phyloP scores from a whole-genome alignment of 2,797 vertebrate genomes.

The Gastrophryne carolinensis region DNA sequence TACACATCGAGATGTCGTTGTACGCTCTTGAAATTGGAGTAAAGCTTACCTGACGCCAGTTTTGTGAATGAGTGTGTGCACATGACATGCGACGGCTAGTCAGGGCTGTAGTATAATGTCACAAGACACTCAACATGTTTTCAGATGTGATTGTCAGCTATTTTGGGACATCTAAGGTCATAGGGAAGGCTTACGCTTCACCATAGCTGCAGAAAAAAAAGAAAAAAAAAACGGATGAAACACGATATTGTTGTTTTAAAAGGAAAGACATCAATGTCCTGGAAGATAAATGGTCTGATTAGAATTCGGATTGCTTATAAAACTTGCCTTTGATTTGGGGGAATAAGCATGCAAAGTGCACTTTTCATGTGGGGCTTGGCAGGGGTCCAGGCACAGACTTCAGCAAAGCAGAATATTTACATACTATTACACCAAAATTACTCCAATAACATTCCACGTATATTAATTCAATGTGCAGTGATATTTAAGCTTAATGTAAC shows the following conservation, averaged over 20 bases:
- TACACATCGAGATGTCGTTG: no score
- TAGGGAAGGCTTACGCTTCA: background rate
- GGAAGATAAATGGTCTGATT: constrained; percentile 34
- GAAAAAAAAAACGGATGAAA: background rate
- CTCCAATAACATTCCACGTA: constrained; percentile 34
- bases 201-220: background rate
- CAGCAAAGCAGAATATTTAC: constrained; percentile 26
- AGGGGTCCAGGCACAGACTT: constrained; percentile 14
- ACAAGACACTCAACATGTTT: background rate
- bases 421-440: constrained; percentile 24
- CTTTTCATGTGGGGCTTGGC: constrained; percentile 33
- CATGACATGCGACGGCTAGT: background rate
- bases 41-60: no score
- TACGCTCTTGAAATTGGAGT: no score
- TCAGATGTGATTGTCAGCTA: background rate
- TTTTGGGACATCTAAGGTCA: background rate
- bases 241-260: constrained; percentile 17
- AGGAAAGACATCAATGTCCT: constrained; percentile 30
- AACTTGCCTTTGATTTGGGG: constrained; percentile 24
- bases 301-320: constrained; percentile 27
- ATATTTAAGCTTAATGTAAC: constrained; percentile 41
- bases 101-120: background rate
- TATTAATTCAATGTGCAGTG: constrained; percentile 44
- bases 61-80: background rate
- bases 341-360: background rate